A percentile compares a stretch with the other conserved stretches of the same genome.
Conservation (phyloP, 2,888 invertebrate species). For the Fissipunctia ypsillon region DNA sequence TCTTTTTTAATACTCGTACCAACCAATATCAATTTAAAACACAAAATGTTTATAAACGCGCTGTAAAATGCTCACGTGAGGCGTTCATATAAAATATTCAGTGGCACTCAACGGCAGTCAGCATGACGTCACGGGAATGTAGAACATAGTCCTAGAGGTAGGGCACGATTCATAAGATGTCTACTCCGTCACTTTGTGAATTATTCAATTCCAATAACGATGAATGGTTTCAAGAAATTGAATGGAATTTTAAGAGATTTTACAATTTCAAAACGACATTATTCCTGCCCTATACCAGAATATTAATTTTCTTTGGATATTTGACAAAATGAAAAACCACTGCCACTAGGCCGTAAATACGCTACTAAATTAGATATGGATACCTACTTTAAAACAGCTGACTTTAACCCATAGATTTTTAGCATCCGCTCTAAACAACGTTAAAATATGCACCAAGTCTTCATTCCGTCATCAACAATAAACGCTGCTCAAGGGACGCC, state of each 20-base stretch:
- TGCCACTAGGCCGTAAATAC: background rate
- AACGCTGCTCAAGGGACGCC: constrained; percentile 21
- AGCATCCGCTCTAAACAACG: background rate
- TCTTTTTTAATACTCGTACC: constrained; percentile 10
- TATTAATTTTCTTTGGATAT: no score
- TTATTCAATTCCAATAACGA: constrained; percentile 19
- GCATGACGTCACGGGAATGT: constrained; percentile 40
- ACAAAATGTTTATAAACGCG: constrained; percentile 45
- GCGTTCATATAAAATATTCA: constrained; percentile 57
- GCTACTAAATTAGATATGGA: no score
- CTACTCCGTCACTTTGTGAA: constrained; percentile 15
- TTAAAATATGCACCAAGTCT: background rate
- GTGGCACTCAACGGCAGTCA: constrained; percentile 42
- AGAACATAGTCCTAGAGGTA: constrained; percentile 28
- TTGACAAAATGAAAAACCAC: background rate
- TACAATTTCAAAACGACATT: background rate
- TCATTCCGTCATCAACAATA: constrained; percentile 4
- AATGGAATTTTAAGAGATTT: background rate
- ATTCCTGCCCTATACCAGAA: no score
- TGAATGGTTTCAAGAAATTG: background rate
- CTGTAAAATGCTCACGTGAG: constrained; percentile 39
- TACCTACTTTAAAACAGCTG: background rate
- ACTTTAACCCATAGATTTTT: background rate
- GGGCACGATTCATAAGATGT: constrained; percentile 20
- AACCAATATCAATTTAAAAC: constrained; percentile 25